phyloP scores from a whole-genome alignment of 2,113 vertebrate species.

The Thermophis baileyi region DNA sequence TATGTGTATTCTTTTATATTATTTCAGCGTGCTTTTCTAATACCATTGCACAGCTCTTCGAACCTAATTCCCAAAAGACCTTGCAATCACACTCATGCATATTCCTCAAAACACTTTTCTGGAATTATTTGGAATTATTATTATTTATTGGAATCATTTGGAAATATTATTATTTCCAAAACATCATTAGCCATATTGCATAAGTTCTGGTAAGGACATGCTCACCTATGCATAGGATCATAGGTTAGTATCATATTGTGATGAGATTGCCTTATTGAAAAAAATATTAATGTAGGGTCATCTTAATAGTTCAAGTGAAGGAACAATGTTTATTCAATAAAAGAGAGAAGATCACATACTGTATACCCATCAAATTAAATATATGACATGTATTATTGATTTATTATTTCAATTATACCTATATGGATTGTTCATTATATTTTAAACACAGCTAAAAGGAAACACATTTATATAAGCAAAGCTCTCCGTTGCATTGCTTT shows the following conservation, averaged over 20 bases:
- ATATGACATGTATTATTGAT: neutral
- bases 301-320: neutral
- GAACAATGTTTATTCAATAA: neutral
- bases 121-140: neutral
- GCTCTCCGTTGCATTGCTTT: conserved; percentile 32
- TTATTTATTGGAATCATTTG: no score
- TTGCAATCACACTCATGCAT: neutral
- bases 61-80: neutral
- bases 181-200: neutral
- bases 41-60: neutral
- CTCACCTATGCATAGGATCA: neutral
- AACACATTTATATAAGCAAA: neutral
- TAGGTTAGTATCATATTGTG: neutral
- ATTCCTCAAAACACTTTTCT: neutral
- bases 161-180: neutral
- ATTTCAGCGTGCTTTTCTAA: neutral
- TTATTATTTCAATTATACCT: neutral
- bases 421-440: neutral
- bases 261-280: neutral
- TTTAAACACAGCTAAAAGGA: neutral
- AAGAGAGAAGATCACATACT: neutral
- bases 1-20: neutral
- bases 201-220: neutral
- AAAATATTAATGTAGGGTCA: neutral
- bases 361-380: neutral